These are phyloP conservation scores for Chaetodon auriga DNA, from an alignment of 2,113 vertebrate species.

Conservation along the genomic window DNA sequence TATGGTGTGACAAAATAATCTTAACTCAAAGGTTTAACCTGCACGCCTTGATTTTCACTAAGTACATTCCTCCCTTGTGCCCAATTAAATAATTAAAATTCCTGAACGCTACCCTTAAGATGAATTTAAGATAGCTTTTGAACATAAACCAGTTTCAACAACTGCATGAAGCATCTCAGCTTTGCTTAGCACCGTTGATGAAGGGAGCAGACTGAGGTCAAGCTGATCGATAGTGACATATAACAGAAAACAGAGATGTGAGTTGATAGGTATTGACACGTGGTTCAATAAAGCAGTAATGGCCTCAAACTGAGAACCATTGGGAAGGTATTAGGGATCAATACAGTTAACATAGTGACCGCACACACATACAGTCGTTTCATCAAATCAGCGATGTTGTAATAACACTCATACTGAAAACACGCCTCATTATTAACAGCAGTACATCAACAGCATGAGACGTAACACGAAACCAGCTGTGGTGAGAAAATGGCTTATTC, in stretches of 20 bases:
- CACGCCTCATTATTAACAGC: neutral
- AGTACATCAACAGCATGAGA: neutral
- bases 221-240: constrained; percentile 49
- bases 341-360: constrained; percentile 52
- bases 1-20: neutral
- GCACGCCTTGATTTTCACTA: neutral
- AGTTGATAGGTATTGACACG: constrained; percentile 66
- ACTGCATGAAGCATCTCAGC: neutral
- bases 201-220: constrained; percentile 53
- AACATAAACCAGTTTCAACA: constrained; percentile 14
- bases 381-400: neutral
- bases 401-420: constrained; percentile 15
- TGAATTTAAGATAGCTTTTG: constrained; percentile 1
- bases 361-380: constrained; percentile 14
- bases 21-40: neutral
- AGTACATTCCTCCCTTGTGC: neutral
- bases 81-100: neutral
- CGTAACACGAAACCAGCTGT: neutral
- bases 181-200: constrained; percentile 14
- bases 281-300: constrained; percentile 72
- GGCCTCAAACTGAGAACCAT: constrained; percentile 58
- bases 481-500: neutral
- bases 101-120: neutral
- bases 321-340: constrained; percentile 56
- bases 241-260: constrained; percentile 57